Percentiles rank a stretch among this genome's conserved stretches.
These are phyloP conservation scores for Narcine bancroftii DNA, from an alignment of 2,113 vertebrate species.

Conservation along the genomic window DNA sequence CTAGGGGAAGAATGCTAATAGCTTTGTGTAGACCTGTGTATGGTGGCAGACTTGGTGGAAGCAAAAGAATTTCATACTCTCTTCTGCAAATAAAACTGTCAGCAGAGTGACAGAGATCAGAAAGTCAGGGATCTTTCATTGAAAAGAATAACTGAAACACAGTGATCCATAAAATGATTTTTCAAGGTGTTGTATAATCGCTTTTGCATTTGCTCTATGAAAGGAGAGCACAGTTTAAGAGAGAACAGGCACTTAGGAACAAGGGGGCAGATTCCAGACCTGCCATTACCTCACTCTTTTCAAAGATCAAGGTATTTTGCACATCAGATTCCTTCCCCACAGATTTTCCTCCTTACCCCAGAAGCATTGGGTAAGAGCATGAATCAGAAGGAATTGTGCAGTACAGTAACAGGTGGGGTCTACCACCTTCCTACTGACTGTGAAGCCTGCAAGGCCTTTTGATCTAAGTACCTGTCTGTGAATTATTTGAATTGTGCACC, in stretches of 20 bases:
- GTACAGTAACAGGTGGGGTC: no score
- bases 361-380: background rate
- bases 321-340: background rate
- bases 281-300: background rate
- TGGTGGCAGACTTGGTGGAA: slow-evolving; percentile 65
- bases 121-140: slow-evolving; percentile 57
- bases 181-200: slow-evolving; percentile 57
- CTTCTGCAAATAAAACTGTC: slow-evolving; percentile 71
- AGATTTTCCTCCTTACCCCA: no score
- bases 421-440: no score
- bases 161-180: slow-evolving; percentile 75
- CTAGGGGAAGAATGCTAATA: slow-evolving; percentile 67
- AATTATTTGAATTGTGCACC: no score
- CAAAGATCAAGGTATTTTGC: slow-evolving; percentile 6
- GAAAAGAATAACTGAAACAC: slow-evolving; percentile 66
- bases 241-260: background rate
- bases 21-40: slow-evolving; percentile 64
- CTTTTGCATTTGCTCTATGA: slow-evolving; percentile 27
- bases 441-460: no score
- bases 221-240: background rate
- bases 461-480: no score
- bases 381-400: background rate
- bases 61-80: slow-evolving; percentile 73
- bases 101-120: slow-evolving; percentile 64
- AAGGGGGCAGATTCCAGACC: background rate